A percentile compares a stretch with the other conserved stretches of the same genome.
These are phyloP conservation scores for Drosophila novamexicana DNA, from an alignment of 1,140 invertebrate species.

Conservation along the genomic window DNA sequence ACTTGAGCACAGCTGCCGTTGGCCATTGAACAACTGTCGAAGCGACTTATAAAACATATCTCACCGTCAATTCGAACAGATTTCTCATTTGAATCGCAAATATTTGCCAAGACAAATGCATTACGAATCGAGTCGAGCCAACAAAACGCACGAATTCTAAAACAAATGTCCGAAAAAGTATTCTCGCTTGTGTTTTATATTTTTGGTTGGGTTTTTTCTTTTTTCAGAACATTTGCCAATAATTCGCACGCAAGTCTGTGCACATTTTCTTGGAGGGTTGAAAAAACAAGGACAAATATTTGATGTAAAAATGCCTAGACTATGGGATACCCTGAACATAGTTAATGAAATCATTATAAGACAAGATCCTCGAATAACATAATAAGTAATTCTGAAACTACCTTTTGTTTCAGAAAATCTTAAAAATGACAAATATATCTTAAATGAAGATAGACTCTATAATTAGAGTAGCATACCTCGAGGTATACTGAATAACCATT, in stretches of 20 bases:
- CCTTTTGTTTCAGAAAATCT: no score
- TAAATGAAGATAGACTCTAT: no score
- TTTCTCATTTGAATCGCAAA: slow-evolving; percentile 80
- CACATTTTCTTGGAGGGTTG: slow-evolving; percentile 69
- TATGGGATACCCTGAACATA: slow-evolving; percentile 12
- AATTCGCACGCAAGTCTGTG: slow-evolving; percentile 75
- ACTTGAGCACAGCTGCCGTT: slow-evolving; percentile 53
- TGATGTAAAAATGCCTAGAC: neutral
- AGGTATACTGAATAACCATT: no score
- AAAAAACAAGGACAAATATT: slow-evolving; percentile 12
- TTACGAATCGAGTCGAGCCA: slow-evolving; percentile 27
- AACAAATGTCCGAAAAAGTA: slow-evolving; percentile 75
- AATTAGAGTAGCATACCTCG: no score
- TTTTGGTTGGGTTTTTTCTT: slow-evolving; percentile 8
- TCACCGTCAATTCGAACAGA: slow-evolving; percentile 61
- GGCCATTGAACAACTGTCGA: slow-evolving; percentile 72
- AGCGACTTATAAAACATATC: slow-evolving; percentile 3
- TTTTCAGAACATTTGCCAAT: slow-evolving; percentile 76
- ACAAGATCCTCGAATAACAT: no score
- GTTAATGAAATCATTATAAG: no score
- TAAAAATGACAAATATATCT: no score
- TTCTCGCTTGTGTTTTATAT: slow-evolving; percentile 35
- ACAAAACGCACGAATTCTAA: slow-evolving; percentile 66
- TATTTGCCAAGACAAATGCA: slow-evolving; percentile 74
- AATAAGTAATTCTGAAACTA: no score